phyloP scores from a whole-genome alignment of 2,113 vertebrate species.

The Channa maculata region DNA sequence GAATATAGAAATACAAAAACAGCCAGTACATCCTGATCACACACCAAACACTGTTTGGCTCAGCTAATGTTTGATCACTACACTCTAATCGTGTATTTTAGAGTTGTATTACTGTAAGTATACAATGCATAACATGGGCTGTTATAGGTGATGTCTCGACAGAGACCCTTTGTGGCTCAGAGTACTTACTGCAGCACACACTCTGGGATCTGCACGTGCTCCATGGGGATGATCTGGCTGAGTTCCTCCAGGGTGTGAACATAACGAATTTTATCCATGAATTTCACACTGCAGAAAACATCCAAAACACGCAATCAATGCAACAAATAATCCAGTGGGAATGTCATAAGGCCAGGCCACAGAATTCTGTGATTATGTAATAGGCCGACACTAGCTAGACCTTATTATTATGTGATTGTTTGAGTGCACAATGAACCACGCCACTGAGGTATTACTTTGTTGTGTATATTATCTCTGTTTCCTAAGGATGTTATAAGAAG shows the following conservation, averaged over 20 bases:
- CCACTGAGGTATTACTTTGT: not conserved
- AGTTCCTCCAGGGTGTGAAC: constrained; percentile 92
- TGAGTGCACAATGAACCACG: not conserved
- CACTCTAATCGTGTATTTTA: not conserved
- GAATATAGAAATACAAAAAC: no score
- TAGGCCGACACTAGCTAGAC: no score
- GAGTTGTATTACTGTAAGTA: not conserved
- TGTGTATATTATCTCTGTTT: not conserved
- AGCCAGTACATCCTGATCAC: no score
- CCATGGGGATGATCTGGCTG: constrained; percentile 93
- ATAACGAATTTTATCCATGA: constrained; percentile 94
- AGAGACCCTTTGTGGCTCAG: constrained; percentile 51
- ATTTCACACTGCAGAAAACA: constrained; percentile 87
- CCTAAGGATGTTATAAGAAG: not conserved
- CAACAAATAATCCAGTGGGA: not conserved
- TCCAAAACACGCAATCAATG: not conserved
- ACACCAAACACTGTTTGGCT: constrained; percentile 1
- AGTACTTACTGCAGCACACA: constrained; percentile 92
- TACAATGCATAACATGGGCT: not conserved
- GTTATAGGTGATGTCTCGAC: not conserved
- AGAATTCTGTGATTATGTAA: not conserved
- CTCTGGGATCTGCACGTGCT: constrained; percentile 94
- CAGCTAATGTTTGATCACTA: not conserved
- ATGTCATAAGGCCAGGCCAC: not conserved
- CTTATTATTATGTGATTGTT: not conserved